Conservation (phyloP, 1,140 invertebrate genomes). For the Bombus picipes region DNA sequence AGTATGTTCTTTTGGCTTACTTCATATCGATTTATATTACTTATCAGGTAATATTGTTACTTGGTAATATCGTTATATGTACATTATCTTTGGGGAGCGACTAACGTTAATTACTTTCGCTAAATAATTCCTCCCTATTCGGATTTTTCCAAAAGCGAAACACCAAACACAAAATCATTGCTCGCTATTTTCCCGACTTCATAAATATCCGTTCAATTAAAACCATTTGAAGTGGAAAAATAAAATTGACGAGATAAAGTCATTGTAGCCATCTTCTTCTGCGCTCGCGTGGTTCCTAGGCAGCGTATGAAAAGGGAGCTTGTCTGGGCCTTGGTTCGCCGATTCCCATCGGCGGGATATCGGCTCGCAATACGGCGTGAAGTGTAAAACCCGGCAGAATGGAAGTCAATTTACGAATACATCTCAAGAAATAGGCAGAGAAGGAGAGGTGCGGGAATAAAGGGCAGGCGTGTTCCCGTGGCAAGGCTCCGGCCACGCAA, state of each 20-base stretch:
- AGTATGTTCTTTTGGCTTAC: too few species aligned
- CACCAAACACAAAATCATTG: not conserved
- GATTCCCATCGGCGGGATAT: slow-evolving; percentile 20
- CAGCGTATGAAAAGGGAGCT: not conserved
- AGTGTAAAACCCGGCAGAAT: slow-evolving; percentile 47
- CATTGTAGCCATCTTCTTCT: not conserved
- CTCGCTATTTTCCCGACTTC: not conserved
- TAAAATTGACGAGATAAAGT: slow-evolving; percentile 4
- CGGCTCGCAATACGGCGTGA: slow-evolving; percentile 43
- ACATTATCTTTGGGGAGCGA: too few species aligned
- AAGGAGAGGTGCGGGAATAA: not conserved
- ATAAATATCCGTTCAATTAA: not conserved
- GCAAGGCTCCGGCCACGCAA: slow-evolving; percentile 15
- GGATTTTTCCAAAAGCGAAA: not conserved
- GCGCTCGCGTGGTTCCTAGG: not conserved
- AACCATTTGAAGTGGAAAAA: not conserved
- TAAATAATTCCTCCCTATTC: not conserved
- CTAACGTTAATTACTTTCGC: too few species aligned
- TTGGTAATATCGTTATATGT: too few species aligned
- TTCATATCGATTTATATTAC: too few species aligned
- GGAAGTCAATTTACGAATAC: slow-evolving; percentile 54
- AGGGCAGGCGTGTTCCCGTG: not conserved
- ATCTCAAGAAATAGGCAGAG: slow-evolving; percentile 13
- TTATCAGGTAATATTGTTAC: too few species aligned
- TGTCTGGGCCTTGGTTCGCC: not conserved